phyloP scores from a whole-genome alignment of 1,140 invertebrate species.

The Belonocnema kinseyi region DNA sequence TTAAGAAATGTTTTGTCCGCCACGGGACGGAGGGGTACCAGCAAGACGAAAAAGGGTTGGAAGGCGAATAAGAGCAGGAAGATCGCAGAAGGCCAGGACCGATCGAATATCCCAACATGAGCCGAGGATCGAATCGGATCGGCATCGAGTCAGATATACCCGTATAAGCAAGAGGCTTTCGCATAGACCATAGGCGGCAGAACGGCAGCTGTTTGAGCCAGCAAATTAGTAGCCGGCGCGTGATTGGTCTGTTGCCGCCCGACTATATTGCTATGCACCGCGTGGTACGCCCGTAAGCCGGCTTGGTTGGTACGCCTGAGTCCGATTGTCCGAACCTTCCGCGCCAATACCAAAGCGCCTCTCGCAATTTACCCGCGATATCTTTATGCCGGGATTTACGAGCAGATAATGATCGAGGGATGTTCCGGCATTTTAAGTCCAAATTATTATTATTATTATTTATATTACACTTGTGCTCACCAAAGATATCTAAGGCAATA shows the following conservation, averaged over 20 bases:
- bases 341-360: conserved; percentile 51
- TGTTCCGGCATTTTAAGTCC: conserved; percentile 71
- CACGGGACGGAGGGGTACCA: conserved; percentile 43
- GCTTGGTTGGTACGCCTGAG: conserved; percentile 35
- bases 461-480: conserved; percentile 58
- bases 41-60: conserved; percentile 45
- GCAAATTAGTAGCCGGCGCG: conserved; percentile 76
- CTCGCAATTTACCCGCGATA: conserved; percentile 75
- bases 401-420: conserved; percentile 75
- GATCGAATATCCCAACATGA: conserved; percentile 70
- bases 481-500: conserved; percentile 34
- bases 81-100: conserved; percentile 57
- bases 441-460: conserved; percentile 76
- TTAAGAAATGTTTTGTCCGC: conserved; percentile 77
- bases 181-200: conserved; percentile 72
- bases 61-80: conserved; percentile 64
- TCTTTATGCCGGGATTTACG: conserved; percentile 74
- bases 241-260: conserved; percentile 76
- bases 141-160: conserved; percentile 64
- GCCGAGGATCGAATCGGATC: conserved; percentile 66
- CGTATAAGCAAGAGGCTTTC: conserved; percentile 63
- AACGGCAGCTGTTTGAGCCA: conserved; percentile 75
- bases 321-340: conserved; percentile 40
- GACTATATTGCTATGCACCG: conserved; percentile 68
- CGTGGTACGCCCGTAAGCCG: conserved; percentile 43